Evolutionary conservation across 2,888 invertebrate species (phyloP).

Genomic region (Drosophila neonasuta): DNA sequence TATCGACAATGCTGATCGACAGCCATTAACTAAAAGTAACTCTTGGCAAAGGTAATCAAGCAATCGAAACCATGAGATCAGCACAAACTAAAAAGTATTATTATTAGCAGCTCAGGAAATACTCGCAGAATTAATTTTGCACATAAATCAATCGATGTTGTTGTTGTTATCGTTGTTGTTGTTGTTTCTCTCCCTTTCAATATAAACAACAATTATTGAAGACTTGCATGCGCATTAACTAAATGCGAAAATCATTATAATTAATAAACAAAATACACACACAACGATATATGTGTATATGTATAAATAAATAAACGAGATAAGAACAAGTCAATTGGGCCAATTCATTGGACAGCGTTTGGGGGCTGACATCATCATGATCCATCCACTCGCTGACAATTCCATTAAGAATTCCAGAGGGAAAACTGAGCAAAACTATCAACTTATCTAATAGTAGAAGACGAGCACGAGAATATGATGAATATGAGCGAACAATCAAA

Average conservation of each 20-base stretch:
- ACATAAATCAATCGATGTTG: constrained; percentile 39
- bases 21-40: constrained; percentile 40
- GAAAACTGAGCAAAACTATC: constrained; percentile 30
- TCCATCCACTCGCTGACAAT: too few species aligned
- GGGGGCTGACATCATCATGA: constrained; percentile 53
- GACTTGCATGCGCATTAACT: constrained; percentile 30
- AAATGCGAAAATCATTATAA: constrained; percentile 23
- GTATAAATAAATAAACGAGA: not conserved
- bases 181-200: not conserved
- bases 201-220: constrained; percentile 7
- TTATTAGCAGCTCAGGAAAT: constrained; percentile 42
- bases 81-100: constrained; percentile 7
- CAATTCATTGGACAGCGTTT: constrained; percentile 20
- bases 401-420: constrained; percentile 21
- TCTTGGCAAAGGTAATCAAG: constrained; percentile 10
- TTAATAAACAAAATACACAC: constrained; percentile 12
- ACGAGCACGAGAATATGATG: constrained; percentile 16
- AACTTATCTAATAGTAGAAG: constrained; percentile 45
- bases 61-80: constrained; percentile 14
- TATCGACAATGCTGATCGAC: constrained; percentile 24
- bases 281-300: not conserved
- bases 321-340: constrained; percentile 28
- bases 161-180: not conserved
- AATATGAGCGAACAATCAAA: constrained; percentile 6
- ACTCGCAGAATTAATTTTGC: constrained; percentile 49